Evolutionary conservation across 1,140 invertebrate species (phyloP).

Genomic region (Periplaneta americana): DNA sequence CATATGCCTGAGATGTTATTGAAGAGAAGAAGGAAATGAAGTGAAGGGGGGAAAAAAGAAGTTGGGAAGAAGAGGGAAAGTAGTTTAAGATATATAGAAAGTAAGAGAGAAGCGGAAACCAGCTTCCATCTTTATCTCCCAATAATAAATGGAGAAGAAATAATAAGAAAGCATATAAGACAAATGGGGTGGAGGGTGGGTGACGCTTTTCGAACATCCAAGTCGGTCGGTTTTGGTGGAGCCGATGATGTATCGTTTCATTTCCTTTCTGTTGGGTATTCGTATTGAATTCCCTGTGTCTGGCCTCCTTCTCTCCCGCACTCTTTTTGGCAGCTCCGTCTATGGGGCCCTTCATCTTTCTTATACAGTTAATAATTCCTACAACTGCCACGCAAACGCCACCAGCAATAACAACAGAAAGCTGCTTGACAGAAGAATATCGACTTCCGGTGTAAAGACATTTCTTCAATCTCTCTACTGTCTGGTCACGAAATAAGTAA

Average conservation of each 20-base stretch:
- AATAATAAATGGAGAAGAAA: conserved; percentile 10
- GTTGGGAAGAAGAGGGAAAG: not conserved
- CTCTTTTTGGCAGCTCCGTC: not conserved
- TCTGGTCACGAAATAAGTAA: no score
- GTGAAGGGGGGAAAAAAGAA: not conserved
- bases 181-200: not conserved
- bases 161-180: not conserved
- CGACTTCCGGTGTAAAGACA: not conserved
- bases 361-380: not conserved
- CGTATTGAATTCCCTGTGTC: not conserved
- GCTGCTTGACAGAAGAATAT: not conserved
- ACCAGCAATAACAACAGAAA: not conserved
- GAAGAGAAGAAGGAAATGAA: not conserved
- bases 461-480: no score
- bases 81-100: not conserved
- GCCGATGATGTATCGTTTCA: not conserved
- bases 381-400: not conserved
- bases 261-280: not conserved
- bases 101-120: not conserved
- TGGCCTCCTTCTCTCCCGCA: not conserved
- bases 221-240: not conserved
- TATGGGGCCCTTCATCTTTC: no score
- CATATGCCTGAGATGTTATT: not conserved
- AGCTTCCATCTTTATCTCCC: not conserved
- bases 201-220: not conserved